Percentiles rank a stretch among this genome's conserved stretches.
Conservation (phyloP, 2,888 invertebrate species). For the Oscheius myriophilus region DNA sequence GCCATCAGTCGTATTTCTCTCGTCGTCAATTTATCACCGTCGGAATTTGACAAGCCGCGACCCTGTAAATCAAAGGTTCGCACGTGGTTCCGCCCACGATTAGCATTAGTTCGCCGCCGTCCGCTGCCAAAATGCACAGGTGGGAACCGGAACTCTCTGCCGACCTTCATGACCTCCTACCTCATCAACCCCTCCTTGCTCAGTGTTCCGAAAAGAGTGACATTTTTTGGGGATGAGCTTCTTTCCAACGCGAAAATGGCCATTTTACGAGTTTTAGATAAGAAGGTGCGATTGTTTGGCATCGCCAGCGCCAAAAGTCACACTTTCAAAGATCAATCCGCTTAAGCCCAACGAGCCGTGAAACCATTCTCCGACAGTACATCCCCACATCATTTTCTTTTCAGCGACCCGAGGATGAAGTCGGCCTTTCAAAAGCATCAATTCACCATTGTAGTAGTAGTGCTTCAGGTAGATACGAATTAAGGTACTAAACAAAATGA, state of each 20-base stretch:
- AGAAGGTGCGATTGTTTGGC: constrained; percentile 23
- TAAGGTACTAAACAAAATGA: neutral
- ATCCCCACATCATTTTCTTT: constrained; percentile 10
- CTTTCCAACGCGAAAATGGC: constrained; percentile 15
- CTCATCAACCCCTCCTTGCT: constrained; percentile 2
- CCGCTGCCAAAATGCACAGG: constrained; percentile 19
- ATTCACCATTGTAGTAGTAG: constrained; percentile 55
- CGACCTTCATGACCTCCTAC: neutral
- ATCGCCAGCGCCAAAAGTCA: constrained; percentile 22
- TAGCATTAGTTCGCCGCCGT: constrained; percentile 12
- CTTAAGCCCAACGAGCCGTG: constrained; percentile 1
- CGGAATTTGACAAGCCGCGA: constrained; percentile 26
- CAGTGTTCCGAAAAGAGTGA: neutral
- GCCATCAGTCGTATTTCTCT: constrained; percentile 5
- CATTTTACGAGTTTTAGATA: constrained; percentile 26
- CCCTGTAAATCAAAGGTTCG: constrained; percentile 27
- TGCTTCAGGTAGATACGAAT: constrained; percentile 37
- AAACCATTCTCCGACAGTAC: no score
- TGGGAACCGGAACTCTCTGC: neutral
- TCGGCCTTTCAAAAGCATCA: constrained; percentile 58
- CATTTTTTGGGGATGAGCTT: constrained; percentile 16
- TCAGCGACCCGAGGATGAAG: constrained; percentile 42
- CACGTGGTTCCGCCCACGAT: constrained; percentile 23
- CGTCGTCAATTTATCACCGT: constrained; percentile 18
- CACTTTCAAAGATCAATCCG: constrained; percentile 22